Conservation (phyloP, 2,113 vertebrate genomes). For the Pampusana beccarii region DNA sequence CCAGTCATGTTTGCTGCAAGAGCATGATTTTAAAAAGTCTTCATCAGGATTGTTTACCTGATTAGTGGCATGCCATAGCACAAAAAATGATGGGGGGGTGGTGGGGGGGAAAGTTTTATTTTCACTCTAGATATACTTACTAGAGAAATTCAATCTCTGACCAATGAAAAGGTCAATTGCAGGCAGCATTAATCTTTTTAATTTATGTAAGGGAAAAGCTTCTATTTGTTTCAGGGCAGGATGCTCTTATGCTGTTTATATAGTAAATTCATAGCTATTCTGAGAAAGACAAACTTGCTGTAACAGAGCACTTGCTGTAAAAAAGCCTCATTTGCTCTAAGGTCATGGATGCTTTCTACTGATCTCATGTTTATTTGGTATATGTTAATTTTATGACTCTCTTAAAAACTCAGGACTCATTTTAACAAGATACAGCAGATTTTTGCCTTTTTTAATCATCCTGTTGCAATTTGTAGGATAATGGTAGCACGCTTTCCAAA, state of each 20-base stretch:
- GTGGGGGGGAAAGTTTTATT: neutral
- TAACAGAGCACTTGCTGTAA: neutral
- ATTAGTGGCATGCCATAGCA: neutral
- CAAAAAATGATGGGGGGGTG: neutral
- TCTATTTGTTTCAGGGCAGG: conserved; percentile 3
- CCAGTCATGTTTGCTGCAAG: neutral
- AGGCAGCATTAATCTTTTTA: neutral
- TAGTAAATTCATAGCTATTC: conserved; percentile 7
- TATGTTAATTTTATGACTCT: neutral
- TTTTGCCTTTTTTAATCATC: neutral
- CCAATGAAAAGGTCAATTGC: neutral
- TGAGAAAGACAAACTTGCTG: conserved; percentile 37
- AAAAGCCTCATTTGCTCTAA: neutral
- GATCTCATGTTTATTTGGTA: neutral
- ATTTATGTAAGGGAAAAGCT: neutral
- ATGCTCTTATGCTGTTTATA: conserved; percentile 9
- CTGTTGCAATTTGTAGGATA: neutral
- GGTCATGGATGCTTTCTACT: neutral
- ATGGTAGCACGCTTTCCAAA: neutral
- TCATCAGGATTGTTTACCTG: neutral
- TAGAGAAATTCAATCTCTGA: neutral
- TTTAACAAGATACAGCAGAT: neutral
- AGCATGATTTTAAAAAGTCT: neutral
- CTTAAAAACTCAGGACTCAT: neutral
- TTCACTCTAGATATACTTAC: neutral